Percentiles rank a stretch among this genome's conserved stretches.
phyloP scores from a whole-genome alignment of 92 coral and sea anemone species.

The Paragorgia papillata region DNA sequence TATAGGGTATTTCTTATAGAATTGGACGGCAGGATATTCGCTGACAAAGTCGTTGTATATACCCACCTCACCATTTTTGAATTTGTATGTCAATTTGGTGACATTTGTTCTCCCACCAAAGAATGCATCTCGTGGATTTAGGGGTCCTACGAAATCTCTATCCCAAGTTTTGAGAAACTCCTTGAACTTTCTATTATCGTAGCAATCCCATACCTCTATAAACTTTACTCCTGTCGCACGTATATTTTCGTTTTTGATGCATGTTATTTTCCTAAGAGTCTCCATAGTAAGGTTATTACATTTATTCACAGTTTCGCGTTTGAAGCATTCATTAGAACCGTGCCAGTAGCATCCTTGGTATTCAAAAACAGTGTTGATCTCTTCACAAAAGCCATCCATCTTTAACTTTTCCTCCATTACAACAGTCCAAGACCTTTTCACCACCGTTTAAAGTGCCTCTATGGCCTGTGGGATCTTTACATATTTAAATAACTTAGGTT shows the following conservation, averaged over 20 bases:
- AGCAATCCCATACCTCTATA: constrained; percentile 1
- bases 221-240: background rate
- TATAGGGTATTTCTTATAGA: background rate
- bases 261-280: constrained; percentile 1
- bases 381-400: background rate
- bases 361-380: background rate
- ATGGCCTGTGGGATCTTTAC: no score
- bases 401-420: background rate
- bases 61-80: constrained; percentile 3
- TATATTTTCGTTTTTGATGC: constrained; percentile 2
- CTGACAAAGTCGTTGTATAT: background rate
- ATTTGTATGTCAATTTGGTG: background rate
- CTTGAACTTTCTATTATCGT: background rate
- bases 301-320: background rate
- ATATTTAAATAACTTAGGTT: no score
- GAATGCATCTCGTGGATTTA: constrained; percentile 17
- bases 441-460: constrained; percentile 30
- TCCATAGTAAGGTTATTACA: background rate
- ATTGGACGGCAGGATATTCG: background rate
- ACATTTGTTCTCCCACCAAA: constrained; percentile 26
- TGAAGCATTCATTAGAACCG: background rate
- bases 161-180: background rate
- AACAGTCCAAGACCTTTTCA: no score
- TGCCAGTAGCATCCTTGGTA: background rate
- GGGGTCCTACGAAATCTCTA: background rate